A percentile compares a stretch with the other conserved stretches of the same genome.
phyloP scores from a whole-genome alignment of 2,888 invertebrate genomes.

The Hydrotaea cyrtoneurina region DNA sequence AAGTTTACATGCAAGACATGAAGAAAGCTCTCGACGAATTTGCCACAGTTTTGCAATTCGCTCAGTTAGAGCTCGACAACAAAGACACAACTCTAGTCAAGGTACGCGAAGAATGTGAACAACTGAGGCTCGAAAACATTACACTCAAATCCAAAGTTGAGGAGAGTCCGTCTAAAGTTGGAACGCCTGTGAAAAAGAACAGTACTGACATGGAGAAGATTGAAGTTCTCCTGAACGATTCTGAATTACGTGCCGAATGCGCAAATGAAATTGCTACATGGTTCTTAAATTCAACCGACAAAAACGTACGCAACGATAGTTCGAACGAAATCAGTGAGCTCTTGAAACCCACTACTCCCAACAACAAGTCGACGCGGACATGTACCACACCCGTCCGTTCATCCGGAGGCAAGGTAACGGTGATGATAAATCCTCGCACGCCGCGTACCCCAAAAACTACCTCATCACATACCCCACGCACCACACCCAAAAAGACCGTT shows the following conservation, averaged over 20 bases:
- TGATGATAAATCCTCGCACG: slow-evolving; percentile 69
- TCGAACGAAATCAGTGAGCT: slow-evolving; percentile 75
- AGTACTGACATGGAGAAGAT: slow-evolving; percentile 78
- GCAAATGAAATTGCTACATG: slow-evolving; percentile 78
- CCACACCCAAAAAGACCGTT: slow-evolving; percentile 79
- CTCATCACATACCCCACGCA: slow-evolving; percentile 73
- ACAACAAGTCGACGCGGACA: slow-evolving; percentile 65
- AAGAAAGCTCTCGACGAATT: slow-evolving; percentile 80
- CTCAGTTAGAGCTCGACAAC: slow-evolving; percentile 79
- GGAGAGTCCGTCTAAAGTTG: slow-evolving; percentile 69
- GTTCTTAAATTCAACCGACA: slow-evolving; percentile 75
- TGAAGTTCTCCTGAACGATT: slow-evolving; percentile 76
- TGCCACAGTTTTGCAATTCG: slow-evolving; percentile 80
- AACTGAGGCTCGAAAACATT: slow-evolving; percentile 79
- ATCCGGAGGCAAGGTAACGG: slow-evolving; percentile 54
- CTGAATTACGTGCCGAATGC: slow-evolving; percentile 78
- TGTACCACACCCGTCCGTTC: slow-evolving; percentile 68
- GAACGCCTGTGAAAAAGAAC: slow-evolving; percentile 71
- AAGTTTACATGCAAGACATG: slow-evolving; percentile 80
- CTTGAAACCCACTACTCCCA: slow-evolving; percentile 73
- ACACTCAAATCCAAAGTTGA: slow-evolving; percentile 78
- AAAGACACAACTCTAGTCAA: slow-evolving; percentile 78
- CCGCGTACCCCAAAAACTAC: slow-evolving; percentile 68
- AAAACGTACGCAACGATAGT: slow-evolving; percentile 75
- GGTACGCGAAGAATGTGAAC: slow-evolving; percentile 79